These are phyloP conservation scores for Tympanoctomys barrerae DNA, from an alignment of 2,797 vertebrate genomes.

Conservation along the genomic window DNA sequence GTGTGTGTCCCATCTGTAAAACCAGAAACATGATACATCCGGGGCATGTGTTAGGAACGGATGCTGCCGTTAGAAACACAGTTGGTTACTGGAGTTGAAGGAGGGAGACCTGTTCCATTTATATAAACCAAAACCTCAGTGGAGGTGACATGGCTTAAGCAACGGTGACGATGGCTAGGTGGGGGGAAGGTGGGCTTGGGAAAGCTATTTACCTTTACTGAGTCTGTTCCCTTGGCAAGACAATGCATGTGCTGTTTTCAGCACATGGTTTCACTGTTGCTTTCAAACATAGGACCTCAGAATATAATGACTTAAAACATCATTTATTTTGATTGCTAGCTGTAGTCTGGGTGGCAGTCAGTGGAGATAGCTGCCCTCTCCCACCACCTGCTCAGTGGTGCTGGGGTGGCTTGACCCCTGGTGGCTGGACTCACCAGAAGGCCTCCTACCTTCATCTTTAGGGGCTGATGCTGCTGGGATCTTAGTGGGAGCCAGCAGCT, in stretches of 20 bases:
- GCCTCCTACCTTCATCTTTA: neutral
- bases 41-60: neutral
- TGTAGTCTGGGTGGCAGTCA: neutral
- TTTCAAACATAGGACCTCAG: constrained; percentile 7
- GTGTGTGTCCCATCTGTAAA: neutral
- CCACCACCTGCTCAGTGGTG: neutral
- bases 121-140: neutral
- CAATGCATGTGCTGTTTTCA: neutral
- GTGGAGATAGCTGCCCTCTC: neutral
- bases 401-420: neutral
- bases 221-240: neutral
- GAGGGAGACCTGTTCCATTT: neutral
- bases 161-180: neutral
- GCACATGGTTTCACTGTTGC: neutral
- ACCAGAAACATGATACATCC: neutral
- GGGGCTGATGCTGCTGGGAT: neutral
- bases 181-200: neutral
- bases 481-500: neutral
- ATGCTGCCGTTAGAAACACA: neutral
- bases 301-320: neutral
- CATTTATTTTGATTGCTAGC: neutral
- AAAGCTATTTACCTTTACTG: neutral
- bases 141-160: neutral
- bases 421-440: neutral
- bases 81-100: neutral